Conservation (phyloP, 2,113 vertebrate genomes). For the Siphamia tubifer region DNA sequence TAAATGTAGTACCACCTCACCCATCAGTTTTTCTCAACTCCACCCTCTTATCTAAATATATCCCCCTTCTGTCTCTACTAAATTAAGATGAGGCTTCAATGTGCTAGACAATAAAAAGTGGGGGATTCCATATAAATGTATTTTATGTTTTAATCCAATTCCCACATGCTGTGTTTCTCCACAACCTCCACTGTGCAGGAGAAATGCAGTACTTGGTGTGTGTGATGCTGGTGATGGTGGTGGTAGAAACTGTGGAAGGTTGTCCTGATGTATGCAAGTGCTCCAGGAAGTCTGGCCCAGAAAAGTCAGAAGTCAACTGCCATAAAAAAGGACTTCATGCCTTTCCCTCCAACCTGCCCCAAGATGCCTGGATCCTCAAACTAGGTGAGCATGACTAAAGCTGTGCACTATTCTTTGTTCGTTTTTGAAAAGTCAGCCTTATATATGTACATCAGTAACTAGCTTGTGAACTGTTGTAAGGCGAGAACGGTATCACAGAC, state of each 20-base stretch:
- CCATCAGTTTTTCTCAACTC: too few relatives aligned
- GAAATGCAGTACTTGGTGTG: conserved; percentile 46
- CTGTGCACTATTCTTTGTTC: background rate
- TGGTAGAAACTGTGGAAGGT: conserved; percentile 23
- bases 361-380: conserved; percentile 77
- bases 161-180: background rate
- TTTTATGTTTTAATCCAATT: background rate
- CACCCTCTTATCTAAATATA: too few relatives aligned
- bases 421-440: background rate
- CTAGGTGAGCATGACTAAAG: conserved; percentile 53
- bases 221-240: conserved; percentile 41
- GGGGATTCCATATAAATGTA: background rate
- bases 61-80: too few relatives aligned
- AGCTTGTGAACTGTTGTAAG: conserved; percentile 31
- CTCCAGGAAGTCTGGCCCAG: conserved; percentile 44
- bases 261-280: conserved; percentile 75
- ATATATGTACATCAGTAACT: background rate
- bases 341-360: conserved; percentile 72
- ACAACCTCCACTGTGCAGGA: background rate
- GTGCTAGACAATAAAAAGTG: too few relatives aligned
- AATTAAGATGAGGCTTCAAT: too few relatives aligned
- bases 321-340: conserved; percentile 63
- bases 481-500: conserved; percentile 75
- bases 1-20: too few relatives aligned
- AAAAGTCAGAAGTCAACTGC: conserved; percentile 77